Percentiles rank a stretch among this genome's conserved stretches.
Conservation (phyloP, 2,797 vertebrate species). For the Eutrigla gurnardus region DNA sequence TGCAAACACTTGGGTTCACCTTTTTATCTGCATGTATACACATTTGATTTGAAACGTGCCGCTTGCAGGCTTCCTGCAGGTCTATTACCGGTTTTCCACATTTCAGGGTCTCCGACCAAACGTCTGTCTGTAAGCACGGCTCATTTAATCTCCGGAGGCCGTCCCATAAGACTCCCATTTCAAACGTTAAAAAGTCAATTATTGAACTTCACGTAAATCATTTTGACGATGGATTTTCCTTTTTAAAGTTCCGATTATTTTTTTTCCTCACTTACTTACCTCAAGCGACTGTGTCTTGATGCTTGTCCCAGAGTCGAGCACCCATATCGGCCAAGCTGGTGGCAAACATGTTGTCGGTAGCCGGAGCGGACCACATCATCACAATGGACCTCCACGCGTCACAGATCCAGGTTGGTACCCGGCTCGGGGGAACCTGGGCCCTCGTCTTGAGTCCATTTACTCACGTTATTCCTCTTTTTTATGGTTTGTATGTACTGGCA, state of each 20-base stretch:
- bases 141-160: background rate
- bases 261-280: background rate
- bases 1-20: background rate
- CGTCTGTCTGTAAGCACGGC: background rate
- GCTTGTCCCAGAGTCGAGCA: constrained; percentile 86
- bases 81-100: background rate
- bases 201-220: background rate
- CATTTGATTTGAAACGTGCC: background rate
- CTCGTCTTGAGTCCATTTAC: no score
- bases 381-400: constrained; percentile 98
- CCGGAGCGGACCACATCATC: constrained; percentile 96
- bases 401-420: constrained; percentile 90
- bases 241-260: background rate
- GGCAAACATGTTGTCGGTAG: constrained; percentile 96
- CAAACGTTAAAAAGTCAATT: no score
- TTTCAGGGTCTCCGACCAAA: background rate
- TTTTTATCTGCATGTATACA: background rate
- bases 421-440: background rate
- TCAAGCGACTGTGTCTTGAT: constrained; percentile 43
- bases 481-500: no score
- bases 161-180: background rate
- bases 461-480: no score
- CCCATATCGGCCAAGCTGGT: constrained; percentile 97
- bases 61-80: background rate
- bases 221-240: background rate